Percentiles rank a stretch among this genome's conserved stretches.
These are phyloP conservation scores for Pelecanus crispus DNA, from an alignment of 2,113 vertebrate genomes.

Conservation along the genomic window DNA sequence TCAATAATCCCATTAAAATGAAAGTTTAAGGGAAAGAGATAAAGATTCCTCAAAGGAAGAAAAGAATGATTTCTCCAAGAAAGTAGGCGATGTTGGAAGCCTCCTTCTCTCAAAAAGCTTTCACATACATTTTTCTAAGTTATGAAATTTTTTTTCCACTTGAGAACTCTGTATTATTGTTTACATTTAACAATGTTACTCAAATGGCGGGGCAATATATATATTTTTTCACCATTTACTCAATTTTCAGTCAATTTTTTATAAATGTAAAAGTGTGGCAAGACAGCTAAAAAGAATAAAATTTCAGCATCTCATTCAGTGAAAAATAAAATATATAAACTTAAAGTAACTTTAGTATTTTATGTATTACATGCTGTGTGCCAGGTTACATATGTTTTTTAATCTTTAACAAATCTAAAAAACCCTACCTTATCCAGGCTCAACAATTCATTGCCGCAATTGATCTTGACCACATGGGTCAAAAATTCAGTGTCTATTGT, in stretches of 20 bases:
- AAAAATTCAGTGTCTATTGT: background rate
- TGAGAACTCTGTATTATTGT: background rate
- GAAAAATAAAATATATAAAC: background rate
- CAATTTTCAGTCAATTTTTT: background rate
- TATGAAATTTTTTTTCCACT: background rate
- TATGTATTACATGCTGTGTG: background rate
- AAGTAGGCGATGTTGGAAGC: background rate
- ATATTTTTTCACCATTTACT: background rate
- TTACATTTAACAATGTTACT: background rate
- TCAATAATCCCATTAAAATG: background rate
- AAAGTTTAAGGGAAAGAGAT: background rate
- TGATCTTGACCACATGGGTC: background rate
- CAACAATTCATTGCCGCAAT: background rate
- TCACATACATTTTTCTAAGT: background rate
- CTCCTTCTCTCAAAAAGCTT: background rate
- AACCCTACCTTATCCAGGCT: background rate
- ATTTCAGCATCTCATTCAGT: background rate
- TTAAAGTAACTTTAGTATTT: background rate
- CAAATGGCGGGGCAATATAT: background rate
- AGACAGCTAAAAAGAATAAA: background rate
- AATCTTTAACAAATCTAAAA: background rate
- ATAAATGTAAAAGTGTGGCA: background rate
- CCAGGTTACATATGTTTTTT: background rate
- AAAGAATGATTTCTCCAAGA: background rate
- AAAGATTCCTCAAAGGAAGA: background rate